Evolutionary conservation across 1,140 invertebrate genomes (phyloP).

Genomic region (Bombyx mandarina): DNA sequence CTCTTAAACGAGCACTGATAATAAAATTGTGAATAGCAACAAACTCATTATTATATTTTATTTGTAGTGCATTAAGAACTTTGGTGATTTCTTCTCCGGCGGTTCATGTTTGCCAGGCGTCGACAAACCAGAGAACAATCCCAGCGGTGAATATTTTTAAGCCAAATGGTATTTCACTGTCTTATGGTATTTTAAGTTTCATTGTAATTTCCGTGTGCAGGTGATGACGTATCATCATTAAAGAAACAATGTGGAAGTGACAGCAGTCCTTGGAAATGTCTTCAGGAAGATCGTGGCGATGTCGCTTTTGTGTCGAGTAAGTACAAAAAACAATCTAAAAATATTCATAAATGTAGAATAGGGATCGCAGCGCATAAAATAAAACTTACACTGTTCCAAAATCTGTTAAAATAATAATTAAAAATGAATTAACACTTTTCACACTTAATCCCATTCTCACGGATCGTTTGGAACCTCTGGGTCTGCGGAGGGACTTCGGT

Average conservation of each 20-base stretch:
- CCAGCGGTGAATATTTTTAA: slow-evolving; percentile 25
- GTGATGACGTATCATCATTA: slow-evolving; percentile 44
- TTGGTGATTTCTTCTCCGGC: slow-evolving; percentile 47
- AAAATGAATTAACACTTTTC: too few species aligned
- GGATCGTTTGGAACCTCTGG: too few species aligned
- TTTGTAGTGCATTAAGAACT: slow-evolving; percentile 47
- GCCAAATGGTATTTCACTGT: too few species aligned
- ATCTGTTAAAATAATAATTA: too few species aligned
- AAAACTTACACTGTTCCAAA: too few species aligned
- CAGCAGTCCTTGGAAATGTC: slow-evolving; percentile 40
- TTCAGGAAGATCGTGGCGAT: slow-evolving; percentile 46
- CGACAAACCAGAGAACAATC: slow-evolving; percentile 57
- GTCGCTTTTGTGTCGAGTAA: slow-evolving; percentile 63
- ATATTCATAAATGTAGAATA: not conserved
- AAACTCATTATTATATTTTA: slow-evolving; percentile 5
- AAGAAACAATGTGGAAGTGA: slow-evolving; percentile 48
- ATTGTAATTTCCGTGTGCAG: slow-evolving; percentile 18
- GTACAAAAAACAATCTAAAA: slow-evolving; percentile 14
- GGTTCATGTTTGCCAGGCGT: slow-evolving; percentile 52
- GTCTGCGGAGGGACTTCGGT: too few species aligned
- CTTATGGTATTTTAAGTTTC: not conserved
- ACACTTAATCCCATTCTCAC: too few species aligned
- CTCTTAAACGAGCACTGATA: not conserved
- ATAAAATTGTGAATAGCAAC: too few species aligned
- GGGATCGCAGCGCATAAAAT: too few species aligned